These are phyloP conservation scores for Recurvirostra avosetta DNA, from an alignment of 2,113 vertebrate species.

Conservation along the genomic window DNA sequence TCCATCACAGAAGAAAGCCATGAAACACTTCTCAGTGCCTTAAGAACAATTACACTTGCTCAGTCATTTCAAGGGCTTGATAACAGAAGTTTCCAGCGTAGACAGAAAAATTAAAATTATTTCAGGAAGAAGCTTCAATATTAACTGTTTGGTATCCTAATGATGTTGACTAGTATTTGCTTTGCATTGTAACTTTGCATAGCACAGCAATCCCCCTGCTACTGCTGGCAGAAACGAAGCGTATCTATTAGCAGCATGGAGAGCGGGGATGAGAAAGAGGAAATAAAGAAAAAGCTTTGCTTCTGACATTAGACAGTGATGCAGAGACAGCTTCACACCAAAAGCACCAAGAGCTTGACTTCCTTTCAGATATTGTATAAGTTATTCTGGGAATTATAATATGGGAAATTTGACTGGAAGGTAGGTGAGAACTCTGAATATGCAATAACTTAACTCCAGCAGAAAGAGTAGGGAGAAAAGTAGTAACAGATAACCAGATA, in stretches of 20 bases:
- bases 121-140: not conserved
- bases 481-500: not conserved
- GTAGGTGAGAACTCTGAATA: not conserved
- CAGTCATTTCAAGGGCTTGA: constrained; percentile 3
- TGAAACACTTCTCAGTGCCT: not conserved
- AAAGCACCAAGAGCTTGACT: not conserved
- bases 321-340: not conserved
- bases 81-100: not conserved
- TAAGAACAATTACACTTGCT: not conserved
- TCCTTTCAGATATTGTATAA: not conserved
- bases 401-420: not conserved
- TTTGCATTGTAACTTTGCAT: not conserved
- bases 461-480: not conserved
- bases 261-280: not conserved
- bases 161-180: not conserved
- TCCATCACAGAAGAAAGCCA: not conserved
- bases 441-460: not conserved
- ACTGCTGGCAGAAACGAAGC: not conserved
- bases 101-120: not conserved
- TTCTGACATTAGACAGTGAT: not conserved
- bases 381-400: not conserved
- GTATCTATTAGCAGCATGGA: not conserved
- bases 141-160: not conserved
- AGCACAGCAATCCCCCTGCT: not conserved
- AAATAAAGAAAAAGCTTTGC: not conserved